These are phyloP conservation scores for Cataglyphis rosenhaueri DNA, from an alignment of 2,888 invertebrate genomes.

Conservation along the genomic window DNA sequence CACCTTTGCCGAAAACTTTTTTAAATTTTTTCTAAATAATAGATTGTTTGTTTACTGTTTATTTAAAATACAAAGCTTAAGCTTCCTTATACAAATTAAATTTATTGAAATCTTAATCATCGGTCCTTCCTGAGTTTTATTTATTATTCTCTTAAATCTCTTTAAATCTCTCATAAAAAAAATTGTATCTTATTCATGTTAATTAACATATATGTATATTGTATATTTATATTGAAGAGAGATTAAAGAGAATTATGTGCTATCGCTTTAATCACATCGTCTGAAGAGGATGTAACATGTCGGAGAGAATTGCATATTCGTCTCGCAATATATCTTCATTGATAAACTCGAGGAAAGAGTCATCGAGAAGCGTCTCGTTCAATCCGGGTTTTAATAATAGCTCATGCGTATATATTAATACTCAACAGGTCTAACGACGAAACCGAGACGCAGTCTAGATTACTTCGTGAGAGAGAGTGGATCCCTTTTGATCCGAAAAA, in stretches of 20 bases:
- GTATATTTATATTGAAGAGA: background rate
- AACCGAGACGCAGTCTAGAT: slow-evolving; percentile 18
- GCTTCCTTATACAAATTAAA: too few species aligned
- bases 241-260: background rate
- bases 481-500: slow-evolving; percentile 49
- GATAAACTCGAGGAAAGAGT: background rate
- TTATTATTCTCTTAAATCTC: background rate
- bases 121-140: too few species aligned
- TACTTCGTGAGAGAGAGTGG: slow-evolving; percentile 34
- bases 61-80: too few species aligned
- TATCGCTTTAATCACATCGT: background rate
- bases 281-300: background rate
- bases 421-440: slow-evolving; percentile 44
- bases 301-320: background rate
- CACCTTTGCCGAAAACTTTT: too few species aligned
- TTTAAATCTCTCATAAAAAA: background rate
- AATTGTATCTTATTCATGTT: background rate
- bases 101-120: too few species aligned
- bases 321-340: background rate
- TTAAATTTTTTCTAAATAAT: too few species aligned
- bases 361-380: slow-evolving; percentile 12
- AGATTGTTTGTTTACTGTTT: too few species aligned
- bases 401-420: slow-evolving; percentile 35
- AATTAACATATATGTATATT: background rate
- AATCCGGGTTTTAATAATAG: slow-evolving; percentile 16